Base-by-base conservation (phyloP, 2,888 invertebrate genomes). In the Lepas anatifera region DNA sequence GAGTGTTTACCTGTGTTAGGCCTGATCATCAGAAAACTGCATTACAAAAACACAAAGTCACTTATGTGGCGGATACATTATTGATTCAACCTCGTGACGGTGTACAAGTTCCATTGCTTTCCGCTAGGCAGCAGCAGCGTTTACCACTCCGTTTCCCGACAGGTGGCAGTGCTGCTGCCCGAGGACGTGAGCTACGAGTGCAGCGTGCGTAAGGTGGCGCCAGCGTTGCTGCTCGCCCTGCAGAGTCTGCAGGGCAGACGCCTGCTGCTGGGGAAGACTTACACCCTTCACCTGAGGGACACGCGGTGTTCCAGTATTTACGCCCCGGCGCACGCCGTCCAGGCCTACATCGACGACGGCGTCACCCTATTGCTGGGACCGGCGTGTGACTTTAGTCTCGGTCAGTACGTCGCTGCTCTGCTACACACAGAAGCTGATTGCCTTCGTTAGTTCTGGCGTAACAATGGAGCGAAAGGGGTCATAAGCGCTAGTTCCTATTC, bases 301-400 rank as follows among this genome's bases (percentile, higher is more conserved):
- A 75, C 77, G 0, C 71, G 74, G 2, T 77, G 77, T 43, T 77
- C 77, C 64, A 74, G 73, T 52, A 72, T 74, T 8, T 58, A 73
- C 18, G 76, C 76, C 29, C 76, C 75, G 0, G 73, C 75, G 72
- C 71, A 73, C 52, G 87, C 89, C 1, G 87, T 91, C 75, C 64
- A 64, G 64, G 35, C 64, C 3, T 64, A 64, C 11, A 72, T 73
- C 22, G 81, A 85, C 71, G 85, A 87, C 75, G 89, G 89, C 78
- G 86, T 88, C 0, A 87, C 91, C 76, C 86, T 90, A 0, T 87
- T 91, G 76, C 86, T 92, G 75, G 92, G 92, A 16, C 90, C 91
- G 0, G 84, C 88, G 1, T 92, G 92, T 76, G 92, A 92, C 76
- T 90, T 87, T 78, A 86, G 88, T 39, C 79, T 91, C 69, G 91